Base-by-base conservation (phyloP, 2,797 vertebrate species). In the Australoheros facetus region DNA sequence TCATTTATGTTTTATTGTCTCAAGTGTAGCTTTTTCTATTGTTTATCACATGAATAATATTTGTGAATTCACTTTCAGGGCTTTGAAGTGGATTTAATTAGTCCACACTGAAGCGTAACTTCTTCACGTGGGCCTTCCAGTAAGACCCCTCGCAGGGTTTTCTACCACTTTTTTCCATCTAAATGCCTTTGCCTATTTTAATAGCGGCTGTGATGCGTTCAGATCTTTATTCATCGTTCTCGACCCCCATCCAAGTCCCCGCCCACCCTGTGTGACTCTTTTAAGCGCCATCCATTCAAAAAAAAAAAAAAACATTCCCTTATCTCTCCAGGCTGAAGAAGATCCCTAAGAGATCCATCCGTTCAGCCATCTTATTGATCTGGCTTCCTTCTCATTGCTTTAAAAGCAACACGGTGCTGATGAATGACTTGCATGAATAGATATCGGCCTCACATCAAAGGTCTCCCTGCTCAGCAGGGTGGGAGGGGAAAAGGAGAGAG, bases 341-440 rank as follows among this genome's bases (percentile, higher is more conserved):
- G 79, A 79, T 55, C 83, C 81, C 87, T 87, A 80, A 90, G 80
- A 82, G 83, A 90, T 81, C 82, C 85, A 78, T 89, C 86, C 23
- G 48, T 79, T 88, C 83, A 87, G 83, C 82, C 78, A 16, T 83
- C 87, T 66, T 93, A 93, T 91, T 89, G 91, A 93, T 92, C 89
- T 64, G 76, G 82, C 80, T 87, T 87, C 88, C 85, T 70, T 84
- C 84, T 85, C 60, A 23, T 83, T 78, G 85, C 85, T 91, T 88
- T 86, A 84, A 87, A 84, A 89, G 87, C 53, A 77, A 82, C 82
- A 79, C 51, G 1, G 16, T 11, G 86, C 88, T 92, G 89, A 92
- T 88, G 84, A 90, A 92, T 79, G 87, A 90, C 80, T 78, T 9
- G 59, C 48, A 42, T 84, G 88, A 87, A 90, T 55, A 89, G 80